Percentiles rank a stretch among this genome's conserved stretches.
Evolutionary conservation across 2,113 vertebrate genomes (phyloP).

Genomic region (Ardeotis arabs): DNA sequence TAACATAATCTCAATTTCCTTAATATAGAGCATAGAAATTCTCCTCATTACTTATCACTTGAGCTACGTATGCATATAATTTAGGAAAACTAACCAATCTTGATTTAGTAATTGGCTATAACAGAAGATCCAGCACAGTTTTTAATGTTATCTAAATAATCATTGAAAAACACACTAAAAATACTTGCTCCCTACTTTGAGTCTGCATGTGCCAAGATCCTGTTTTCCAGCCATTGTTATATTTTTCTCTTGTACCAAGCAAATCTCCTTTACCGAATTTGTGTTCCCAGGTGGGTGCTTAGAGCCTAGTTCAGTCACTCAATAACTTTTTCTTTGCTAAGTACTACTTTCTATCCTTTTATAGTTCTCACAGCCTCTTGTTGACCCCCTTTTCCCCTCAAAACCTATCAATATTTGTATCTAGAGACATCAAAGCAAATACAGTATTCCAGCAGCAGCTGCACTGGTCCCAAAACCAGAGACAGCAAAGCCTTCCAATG

Average conservation of each 20-base stretch:
- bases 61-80: background rate
- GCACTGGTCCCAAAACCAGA: background rate
- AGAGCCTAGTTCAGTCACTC: background rate
- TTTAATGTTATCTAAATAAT: background rate
- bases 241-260: background rate
- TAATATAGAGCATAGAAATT: background rate
- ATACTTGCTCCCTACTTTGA: background rate
- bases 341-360: background rate
- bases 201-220: background rate
- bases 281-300: background rate
- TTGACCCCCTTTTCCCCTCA: accelerated
- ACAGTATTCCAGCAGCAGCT: background rate
- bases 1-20: background rate
- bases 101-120: background rate
- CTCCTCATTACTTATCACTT: background rate
- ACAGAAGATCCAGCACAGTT: background rate
- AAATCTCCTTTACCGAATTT: background rate
- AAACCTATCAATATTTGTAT: background rate
- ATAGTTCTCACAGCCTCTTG: background rate
- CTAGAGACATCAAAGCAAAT: background rate
- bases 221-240: background rate
- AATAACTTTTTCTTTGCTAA: background rate
- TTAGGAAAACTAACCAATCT: background rate
- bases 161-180: background rate
- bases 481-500: background rate